Evolutionary conservation across 2,113 vertebrate genomes (phyloP).

Genomic region (Alaudala cheleensis): DNA sequence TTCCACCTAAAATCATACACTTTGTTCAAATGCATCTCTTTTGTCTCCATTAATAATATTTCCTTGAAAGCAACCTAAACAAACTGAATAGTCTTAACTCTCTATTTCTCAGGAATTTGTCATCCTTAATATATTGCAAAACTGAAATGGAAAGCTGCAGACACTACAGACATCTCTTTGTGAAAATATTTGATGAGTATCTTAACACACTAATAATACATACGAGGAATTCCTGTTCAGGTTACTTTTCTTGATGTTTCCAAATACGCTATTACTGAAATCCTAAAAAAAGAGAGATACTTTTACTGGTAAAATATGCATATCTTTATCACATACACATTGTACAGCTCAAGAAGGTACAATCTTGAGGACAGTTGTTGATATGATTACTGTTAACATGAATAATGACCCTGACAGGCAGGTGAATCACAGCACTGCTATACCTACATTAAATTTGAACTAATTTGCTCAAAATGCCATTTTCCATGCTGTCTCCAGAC

Average conservation of each 20-base stretch:
- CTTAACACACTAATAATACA: constrained; percentile 65
- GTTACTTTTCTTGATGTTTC: constrained; percentile 72
- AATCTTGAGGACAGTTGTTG: not conserved
- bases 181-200: not conserved
- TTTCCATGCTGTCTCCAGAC: not conserved
- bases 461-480: not conserved
- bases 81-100: not conserved
- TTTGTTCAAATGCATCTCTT: not conserved
- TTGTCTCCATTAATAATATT: not conserved
- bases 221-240: constrained; percentile 78
- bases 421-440: not conserved
- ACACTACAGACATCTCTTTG: not conserved
- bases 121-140: not conserved
- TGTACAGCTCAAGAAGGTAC: not conserved
- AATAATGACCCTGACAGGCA: not conserved
- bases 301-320: not conserved
- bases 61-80: constrained; percentile 10
- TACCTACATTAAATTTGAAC: not conserved
- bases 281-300: constrained; percentile 53
- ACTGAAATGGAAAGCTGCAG: not conserved
- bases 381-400: not conserved
- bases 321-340: not conserved
- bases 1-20: not conserved
- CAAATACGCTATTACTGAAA: constrained; percentile 39
- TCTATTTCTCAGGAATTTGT: not conserved